Percentiles rank a stretch among this genome's conserved stretches.
Conservation (phyloP, 2,113 vertebrate species). For the Catagonus wagneri region DNA sequence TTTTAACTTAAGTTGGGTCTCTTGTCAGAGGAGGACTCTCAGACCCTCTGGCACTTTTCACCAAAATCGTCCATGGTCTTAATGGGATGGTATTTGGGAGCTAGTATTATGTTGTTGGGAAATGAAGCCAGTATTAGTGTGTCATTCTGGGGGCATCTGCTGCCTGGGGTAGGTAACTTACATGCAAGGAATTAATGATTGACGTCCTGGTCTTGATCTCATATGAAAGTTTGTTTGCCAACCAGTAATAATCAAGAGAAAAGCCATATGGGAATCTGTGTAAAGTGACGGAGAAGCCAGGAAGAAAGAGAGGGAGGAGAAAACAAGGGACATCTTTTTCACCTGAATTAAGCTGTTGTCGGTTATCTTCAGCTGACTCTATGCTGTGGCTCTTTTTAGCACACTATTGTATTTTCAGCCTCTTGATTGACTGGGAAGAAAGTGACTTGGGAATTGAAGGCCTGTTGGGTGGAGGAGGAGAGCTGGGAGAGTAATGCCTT, state of each 20-base stretch:
- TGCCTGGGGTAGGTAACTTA: background rate
- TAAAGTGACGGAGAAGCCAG: background rate
- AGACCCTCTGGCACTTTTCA: background rate
- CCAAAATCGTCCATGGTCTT: background rate
- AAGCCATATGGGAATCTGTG: background rate
- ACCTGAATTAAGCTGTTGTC: background rate
- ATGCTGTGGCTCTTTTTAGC: background rate
- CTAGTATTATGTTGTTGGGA: background rate
- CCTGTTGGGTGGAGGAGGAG: background rate
- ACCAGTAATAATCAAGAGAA: background rate
- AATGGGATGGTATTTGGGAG: background rate
- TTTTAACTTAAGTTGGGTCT: background rate
- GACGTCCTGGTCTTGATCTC: background rate
- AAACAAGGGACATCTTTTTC: background rate
- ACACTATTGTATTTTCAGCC: background rate
- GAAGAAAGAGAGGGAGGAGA: background rate
- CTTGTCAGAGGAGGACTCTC: background rate
- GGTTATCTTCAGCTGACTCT: background rate
- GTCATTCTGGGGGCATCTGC: background rate
- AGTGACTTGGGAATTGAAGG: background rate
- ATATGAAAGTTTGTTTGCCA: background rate
- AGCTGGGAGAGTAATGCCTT: background rate
- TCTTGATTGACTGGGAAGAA: background rate
- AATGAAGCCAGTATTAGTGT: background rate
- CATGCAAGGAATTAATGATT: background rate